Evolutionary conservation across 2,797 vertebrate genomes (phyloP), one percentile per base, ranked within the genome.

Genomic region (Merluccius polli): DNA sequence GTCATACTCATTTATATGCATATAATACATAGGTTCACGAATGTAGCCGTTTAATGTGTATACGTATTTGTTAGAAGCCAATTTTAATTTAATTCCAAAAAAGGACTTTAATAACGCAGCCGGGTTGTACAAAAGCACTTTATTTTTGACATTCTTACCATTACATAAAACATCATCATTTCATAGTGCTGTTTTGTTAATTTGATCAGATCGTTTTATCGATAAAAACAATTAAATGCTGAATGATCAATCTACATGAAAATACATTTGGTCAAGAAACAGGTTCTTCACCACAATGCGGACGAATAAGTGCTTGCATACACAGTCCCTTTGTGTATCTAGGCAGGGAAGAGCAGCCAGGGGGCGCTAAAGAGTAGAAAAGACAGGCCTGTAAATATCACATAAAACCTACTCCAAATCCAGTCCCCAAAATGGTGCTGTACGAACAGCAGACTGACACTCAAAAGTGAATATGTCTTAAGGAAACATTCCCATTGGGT

Each of bases 391-490:
- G 35, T 77, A 31, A 78, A 77, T 27, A 31, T 24, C 52, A 24
- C 52, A 15, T 21, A 24, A 59, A 59, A 21, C 6, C 48, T 7
- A 59, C 52, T 18, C 44, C 16, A 71, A 68, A 63, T 11, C 6
- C 71, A 8, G 27, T 38, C 71, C 74, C 41, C 73, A 74, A 79
- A 73, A 52, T 75, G 30, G 81, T 77, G 70, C 72, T 67, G 44
- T 68, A 41, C 73, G 18, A n/a, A 78, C 31, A 71, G n/a, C 33
- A n/a, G 30, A 33, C 13, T 13, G n/a, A 33, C 16, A 12, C 81
- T 82, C 72, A 73, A 84, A 86, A 90, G 84, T 85, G 90, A 69
- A 92, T 91, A 79, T 92, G 89, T 77, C 88, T 84, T 73, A 90
- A 87, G 18, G 85, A 83, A 52, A 86, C 82, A 75, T 87, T 85